Conservation (phyloP, 2,113 vertebrate species). For the Pangasianodon hypophthalmus region DNA sequence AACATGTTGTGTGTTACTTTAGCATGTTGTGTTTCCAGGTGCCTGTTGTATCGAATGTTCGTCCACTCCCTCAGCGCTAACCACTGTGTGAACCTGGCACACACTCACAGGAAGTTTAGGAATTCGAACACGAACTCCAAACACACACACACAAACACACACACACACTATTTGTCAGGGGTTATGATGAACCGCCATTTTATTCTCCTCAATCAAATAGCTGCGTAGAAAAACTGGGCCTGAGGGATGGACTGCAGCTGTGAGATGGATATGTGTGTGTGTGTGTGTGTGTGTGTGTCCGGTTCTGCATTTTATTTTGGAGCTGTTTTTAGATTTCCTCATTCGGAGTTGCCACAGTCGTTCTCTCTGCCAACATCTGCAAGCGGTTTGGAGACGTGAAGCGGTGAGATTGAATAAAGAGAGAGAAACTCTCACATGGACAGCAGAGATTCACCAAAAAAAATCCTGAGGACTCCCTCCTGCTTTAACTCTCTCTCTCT, state of each 20-base stretch:
- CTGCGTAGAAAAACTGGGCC: constrained; percentile 14
- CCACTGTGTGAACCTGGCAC: constrained; percentile 17
- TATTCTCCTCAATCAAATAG: constrained; percentile 42
- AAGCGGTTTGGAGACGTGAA: constrained; percentile 73
- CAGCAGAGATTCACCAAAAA: constrained; percentile 6
- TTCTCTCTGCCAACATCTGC: constrained; percentile 76
- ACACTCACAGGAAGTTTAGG: constrained; percentile 23
- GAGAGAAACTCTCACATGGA: constrained; percentile 18
- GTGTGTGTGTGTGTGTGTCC: constrained; percentile 33
- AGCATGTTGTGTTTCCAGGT: not conserved
- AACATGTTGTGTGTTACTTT: not conserved
- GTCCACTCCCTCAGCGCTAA: constrained; percentile 53
- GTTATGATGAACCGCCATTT: constrained; percentile 41
- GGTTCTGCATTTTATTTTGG: constrained; percentile 68
- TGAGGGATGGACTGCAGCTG: constrained; percentile 30
- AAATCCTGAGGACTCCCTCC: not conserved
- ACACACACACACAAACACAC: constrained; percentile 27
- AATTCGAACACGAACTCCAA: not conserved
- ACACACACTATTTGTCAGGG: constrained; percentile 15
- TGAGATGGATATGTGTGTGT: constrained; percentile 14
- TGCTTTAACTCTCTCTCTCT: not conserved
- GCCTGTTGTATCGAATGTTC: not conserved
- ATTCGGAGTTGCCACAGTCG: constrained; percentile 74
- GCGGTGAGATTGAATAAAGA: constrained; percentile 68
- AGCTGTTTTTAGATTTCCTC: constrained; percentile 77